Evolutionary conservation across 2,797 vertebrate genomes (phyloP).

Genomic region (Crenuchus spilurus): DNA sequence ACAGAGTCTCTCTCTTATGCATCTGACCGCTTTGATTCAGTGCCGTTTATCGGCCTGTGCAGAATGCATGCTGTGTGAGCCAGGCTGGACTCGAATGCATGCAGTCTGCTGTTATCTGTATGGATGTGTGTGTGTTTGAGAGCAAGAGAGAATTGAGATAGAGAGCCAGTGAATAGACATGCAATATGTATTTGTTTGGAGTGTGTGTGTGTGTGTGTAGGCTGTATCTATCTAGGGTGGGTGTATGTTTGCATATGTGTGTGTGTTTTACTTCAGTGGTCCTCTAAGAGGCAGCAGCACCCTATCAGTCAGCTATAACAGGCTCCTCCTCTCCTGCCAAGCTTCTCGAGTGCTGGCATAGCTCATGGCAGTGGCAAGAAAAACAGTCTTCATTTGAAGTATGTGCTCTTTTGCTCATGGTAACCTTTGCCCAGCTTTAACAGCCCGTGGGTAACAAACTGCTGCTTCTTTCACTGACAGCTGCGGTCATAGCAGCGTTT

Average conservation of each 20-base stretch:
- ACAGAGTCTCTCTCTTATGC: not conserved
- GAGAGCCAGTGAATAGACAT: not conserved
- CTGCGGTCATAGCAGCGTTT: not conserved
- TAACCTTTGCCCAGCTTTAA: constrained; percentile 1
- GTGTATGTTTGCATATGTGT: not conserved
- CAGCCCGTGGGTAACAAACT: not conserved
- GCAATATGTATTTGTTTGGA: not conserved
- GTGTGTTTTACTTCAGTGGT: not conserved
- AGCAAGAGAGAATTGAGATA: no score
- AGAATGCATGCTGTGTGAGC: not conserved
- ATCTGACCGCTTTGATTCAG: not conserved
- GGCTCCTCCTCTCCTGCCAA: not conserved
- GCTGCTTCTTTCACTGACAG: not conserved
- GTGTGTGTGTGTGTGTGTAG: no score
- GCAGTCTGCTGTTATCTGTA: not conserved
- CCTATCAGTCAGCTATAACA: not conserved
- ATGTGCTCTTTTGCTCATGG: not conserved
- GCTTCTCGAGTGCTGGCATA: not conserved
- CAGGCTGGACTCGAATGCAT: not conserved
- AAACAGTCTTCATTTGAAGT: constrained; percentile 1
- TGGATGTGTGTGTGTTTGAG: not conserved
- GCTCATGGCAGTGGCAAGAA: not conserved
- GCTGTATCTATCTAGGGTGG: not conserved
- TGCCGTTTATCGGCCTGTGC: not conserved
- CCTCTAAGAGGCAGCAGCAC: constrained; percentile 18